Evolutionary conservation across 2,113 vertebrate genomes (phyloP), one percentile per base, ranked within the genome.

Genomic region (Myrmecobius fasciatus): DNA sequence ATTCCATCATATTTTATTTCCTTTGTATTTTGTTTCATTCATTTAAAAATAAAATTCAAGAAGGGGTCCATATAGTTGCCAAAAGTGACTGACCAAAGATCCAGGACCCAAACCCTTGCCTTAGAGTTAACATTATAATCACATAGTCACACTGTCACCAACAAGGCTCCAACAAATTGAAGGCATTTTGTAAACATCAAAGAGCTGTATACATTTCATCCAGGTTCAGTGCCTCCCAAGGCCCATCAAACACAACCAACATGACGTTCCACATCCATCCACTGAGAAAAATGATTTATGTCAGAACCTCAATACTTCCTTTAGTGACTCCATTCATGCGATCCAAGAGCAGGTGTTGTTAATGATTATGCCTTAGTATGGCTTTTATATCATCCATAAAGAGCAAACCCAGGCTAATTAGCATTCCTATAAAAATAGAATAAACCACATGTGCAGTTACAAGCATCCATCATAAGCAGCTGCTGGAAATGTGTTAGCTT

Each of bases 381-480:
- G 93, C 89, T 96, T 97, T 96, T 94, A 95, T 53, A 95, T 36
- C 43, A 94, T 47, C 90, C 91, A 96, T 94, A 97, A 96, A 96
- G 43, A 95, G 95, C 92, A 94, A 96, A 95, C 83, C 91, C 92
- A 56, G 96, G 92, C 94, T 93, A 96, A 97, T 96, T 96, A 94
- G 26, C 48, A 75, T 67, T 47, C 88, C 89, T 96, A 93, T 94
- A 96, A 97, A 96, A 96, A 93, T 25, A 96, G 92, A 96, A 14
- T 4, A 53, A 93, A 92, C 75, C 52, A 36, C 3, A 20, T 52
- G 24, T 92, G 22, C 14, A 54, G 36, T 91, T 96, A 67, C 53
- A 48, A 93, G 83, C 88, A 31, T 48, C 48, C 48, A 94, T 94
- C 90, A 92, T 53, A 53, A 91, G 53, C 52, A 96, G 91, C 83